Conservation (phyloP, 2,888 invertebrate species). For the Neuroscelio doddi region DNA sequence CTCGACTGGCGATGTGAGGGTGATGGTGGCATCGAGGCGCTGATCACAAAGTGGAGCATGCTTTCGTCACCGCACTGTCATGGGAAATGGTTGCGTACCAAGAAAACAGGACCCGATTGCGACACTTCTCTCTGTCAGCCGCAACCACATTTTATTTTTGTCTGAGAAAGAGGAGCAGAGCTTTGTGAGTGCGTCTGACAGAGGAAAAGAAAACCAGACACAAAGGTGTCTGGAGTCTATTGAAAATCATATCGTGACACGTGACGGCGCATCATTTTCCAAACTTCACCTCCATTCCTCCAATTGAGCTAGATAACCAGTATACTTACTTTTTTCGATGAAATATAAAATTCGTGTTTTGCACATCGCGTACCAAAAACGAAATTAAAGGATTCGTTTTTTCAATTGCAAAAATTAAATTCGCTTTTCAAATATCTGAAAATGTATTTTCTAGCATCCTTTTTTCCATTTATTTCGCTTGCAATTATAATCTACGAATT, state of each 20-base stretch:
- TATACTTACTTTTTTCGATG: slow-evolving; percentile 8
- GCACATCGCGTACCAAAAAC: neutral
- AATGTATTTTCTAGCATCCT: no score
- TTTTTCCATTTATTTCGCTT: no score
- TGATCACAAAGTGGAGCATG: slow-evolving; percentile 86
- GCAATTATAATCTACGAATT: no score
- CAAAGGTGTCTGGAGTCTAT: slow-evolving; percentile 5
- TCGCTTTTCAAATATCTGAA: no score
- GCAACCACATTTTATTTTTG: slow-evolving; percentile 62
- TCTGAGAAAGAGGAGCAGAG: slow-evolving; percentile 42
- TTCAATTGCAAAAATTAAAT: no score
- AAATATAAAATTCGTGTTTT: slow-evolving; percentile 17
- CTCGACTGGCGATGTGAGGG: slow-evolving; percentile 88
- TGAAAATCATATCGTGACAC: slow-evolving; percentile 29
- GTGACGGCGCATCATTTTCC: slow-evolving; percentile 15
- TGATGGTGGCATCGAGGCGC: slow-evolving; percentile 77
- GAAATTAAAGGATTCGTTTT: neutral
- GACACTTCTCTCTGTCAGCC: slow-evolving; percentile 61
- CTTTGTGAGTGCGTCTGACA: slow-evolving; percentile 1
- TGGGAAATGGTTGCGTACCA: slow-evolving; percentile 86
- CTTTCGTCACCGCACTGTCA: slow-evolving; percentile 90
- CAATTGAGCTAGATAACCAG: slow-evolving; percentile 24
- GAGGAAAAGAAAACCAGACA: neutral
- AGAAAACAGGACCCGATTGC: slow-evolving; percentile 65
- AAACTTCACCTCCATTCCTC: slow-evolving; percentile 14